A percentile compares a stretch with the other conserved stretches of the same genome.
Conservation (phyloP, 2,888 invertebrate genomes). For the Choristoneura rosaceana region DNA sequence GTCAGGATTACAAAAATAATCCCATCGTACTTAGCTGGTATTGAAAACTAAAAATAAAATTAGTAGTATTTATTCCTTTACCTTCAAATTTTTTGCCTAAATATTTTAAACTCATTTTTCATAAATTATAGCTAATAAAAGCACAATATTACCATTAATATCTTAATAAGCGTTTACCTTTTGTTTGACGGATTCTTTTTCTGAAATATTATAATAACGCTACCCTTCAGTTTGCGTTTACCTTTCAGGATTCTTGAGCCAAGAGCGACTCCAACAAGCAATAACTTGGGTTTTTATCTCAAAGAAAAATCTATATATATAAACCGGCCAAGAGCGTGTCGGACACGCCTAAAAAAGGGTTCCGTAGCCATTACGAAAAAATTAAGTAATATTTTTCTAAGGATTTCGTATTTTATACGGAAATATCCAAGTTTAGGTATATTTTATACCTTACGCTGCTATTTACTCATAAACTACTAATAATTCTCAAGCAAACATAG, state of each 20-base stretch:
- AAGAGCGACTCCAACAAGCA: constrained; percentile 10
- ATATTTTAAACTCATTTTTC: too few species aligned
- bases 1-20: neutral
- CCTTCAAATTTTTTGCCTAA: too few species aligned
- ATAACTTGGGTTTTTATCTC: constrained; percentile 14
- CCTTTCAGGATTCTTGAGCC: constrained; percentile 17
- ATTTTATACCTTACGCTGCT: too few species aligned
- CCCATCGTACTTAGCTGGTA: neutral
- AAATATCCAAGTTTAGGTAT: too few species aligned
- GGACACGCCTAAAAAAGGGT: too few species aligned
- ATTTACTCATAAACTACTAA: too few species aligned
- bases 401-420: too few species aligned
- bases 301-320: constrained; percentile 23
- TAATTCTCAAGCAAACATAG: too few species aligned
- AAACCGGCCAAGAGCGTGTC: too few species aligned
- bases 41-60: neutral
- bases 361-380: too few species aligned
- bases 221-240: constrained; percentile 8
- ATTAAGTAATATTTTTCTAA: too few species aligned
- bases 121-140: neutral
- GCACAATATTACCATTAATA: neutral
- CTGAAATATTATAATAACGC: constrained; percentile 26
- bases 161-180: neutral
- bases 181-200: constrained; percentile 14
- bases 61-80: too few species aligned